Base-by-base conservation (phyloP, 2,797 vertebrate genomes). In the Linurgus olivaceus region DNA sequence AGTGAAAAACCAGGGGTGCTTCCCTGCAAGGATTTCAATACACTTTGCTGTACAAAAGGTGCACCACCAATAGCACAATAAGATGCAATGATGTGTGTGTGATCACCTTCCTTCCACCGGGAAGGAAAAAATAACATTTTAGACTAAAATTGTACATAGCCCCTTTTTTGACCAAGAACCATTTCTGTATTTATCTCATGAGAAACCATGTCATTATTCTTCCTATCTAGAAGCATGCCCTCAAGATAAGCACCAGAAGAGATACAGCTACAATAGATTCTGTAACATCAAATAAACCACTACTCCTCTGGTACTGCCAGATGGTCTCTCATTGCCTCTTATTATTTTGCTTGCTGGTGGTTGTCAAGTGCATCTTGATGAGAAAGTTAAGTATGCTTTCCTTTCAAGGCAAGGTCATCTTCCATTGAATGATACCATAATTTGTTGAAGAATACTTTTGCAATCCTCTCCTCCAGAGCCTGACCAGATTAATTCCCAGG, bases 331-430 rank as follows among this genome's bases (percentile, higher is more conserved):
- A 91, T 85, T 92, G 84, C 66, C 86, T 85, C 20, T 24, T n/a
- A 11, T 42, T 87, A 74, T 80, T 87, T 97, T 92, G 81, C 90
- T 97, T 97, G 96, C 97, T 97, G 96, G 95, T 97, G 93, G 93
- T 90, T 96, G 51, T 93, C 78, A 92, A 91, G 72, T 54, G 29
- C 7, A 15, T 86, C 59, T 63, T 70, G 66, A 91, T 33, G 62
- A 89, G 72, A 93, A 93, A 94, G 91, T 73, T 87, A 80, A 85
- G 28, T 70, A 83, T 6, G n/a, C 62, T 78, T 81, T 85, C 50
- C 47, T 96, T 71, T 80, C 80, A 94, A 94, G 88, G 51, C 81
- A 88, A 76, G 72, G 42, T 75, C 61, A 94, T 88, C 79, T 92
- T 96, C 83, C 84, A 84, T 24, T 90, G 92, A 93, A 92, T 16